phyloP scores from a whole-genome alignment of 2,113 vertebrate species.

The Paradoxurus hermaphroditus region DNA sequence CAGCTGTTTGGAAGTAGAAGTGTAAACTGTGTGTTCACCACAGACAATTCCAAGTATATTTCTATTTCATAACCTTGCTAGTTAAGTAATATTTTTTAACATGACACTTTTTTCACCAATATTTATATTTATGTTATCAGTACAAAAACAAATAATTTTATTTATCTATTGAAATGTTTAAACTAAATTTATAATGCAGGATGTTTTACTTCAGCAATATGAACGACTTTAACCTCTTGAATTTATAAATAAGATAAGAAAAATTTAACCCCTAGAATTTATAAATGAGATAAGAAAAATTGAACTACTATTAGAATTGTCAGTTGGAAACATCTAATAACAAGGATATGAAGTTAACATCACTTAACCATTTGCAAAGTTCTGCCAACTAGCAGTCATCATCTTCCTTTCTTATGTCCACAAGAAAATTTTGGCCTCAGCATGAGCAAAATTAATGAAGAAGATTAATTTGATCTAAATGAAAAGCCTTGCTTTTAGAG shows the following conservation, averaged over 20 bases:
- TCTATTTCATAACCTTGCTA: neutral
- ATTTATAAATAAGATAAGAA: neutral
- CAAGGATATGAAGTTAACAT: neutral
- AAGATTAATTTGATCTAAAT: constrained; percentile 20
- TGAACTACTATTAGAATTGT: neutral
- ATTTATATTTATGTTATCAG: neutral
- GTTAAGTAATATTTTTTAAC: neutral
- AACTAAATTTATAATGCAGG: neutral
- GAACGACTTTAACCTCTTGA: neutral
- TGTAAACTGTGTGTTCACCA: neutral
- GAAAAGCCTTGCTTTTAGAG: neutral
- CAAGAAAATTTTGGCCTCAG: neutral
- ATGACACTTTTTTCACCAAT: neutral
- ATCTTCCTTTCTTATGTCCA: neutral
- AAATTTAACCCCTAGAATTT: neutral
- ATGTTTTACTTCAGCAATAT: neutral
- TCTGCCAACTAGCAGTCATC: neutral
- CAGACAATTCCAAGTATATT: neutral
- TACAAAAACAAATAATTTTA: neutral
- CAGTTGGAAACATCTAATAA: neutral
- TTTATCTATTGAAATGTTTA: neutral
- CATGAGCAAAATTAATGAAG: neutral
- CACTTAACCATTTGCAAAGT: neutral
- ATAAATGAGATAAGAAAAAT: neutral
- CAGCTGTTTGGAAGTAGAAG: neutral